Base-by-base conservation (phyloP, 2,797 vertebrate genomes). In the Lindbergichthys nudifrons region DNA sequence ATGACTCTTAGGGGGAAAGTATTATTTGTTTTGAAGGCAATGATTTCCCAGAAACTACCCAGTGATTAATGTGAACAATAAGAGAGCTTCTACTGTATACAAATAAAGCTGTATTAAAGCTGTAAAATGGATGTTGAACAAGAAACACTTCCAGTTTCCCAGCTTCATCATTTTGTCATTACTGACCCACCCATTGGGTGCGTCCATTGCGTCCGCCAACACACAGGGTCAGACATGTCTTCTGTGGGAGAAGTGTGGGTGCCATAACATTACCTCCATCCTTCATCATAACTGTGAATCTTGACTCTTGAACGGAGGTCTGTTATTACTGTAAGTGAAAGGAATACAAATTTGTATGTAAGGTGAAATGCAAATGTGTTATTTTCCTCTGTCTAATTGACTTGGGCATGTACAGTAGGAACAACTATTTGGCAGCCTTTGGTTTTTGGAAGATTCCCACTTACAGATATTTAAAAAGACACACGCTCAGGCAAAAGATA, bases 381-480 rank as follows among this genome's bases (percentile, higher is more conserved):
- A 4, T 3, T 48, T 16, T 5, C 2, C 3, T 13, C 5, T 26
- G 41, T 18, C 39, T 67, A 53, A 75, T 80, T 79, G 50, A 77
- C 68, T 19, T 50, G 19, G 53, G 23, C 76, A 75, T 70, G 81
- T 65, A n/a, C n/a, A n/a, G n/a, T n/a, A 69, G 60, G 3, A 83
- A 71, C 73, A 80, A 72, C 52, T 39, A 14, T 56, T 75, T 83
- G 57, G 54, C 60, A 70, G 61, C 3, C 4, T 77, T 74, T 9
- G 8, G 3, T 42, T 64, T 58, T 50, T 60, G 53, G 32, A 74
- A 26, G 54, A 66, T 61, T 75, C 48, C 12, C 41, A 10, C 41
- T 58, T 5, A 52, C 12, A 52, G 52, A 58, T n/a, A 53, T 68
- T 59, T 4, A 5, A 50, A 26, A 30, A 47, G 19, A 60, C 12